These are phyloP conservation scores for Prionchulus punctatus DNA, from an alignment of 2,888 invertebrate genomes.

Conservation along the genomic window DNA sequence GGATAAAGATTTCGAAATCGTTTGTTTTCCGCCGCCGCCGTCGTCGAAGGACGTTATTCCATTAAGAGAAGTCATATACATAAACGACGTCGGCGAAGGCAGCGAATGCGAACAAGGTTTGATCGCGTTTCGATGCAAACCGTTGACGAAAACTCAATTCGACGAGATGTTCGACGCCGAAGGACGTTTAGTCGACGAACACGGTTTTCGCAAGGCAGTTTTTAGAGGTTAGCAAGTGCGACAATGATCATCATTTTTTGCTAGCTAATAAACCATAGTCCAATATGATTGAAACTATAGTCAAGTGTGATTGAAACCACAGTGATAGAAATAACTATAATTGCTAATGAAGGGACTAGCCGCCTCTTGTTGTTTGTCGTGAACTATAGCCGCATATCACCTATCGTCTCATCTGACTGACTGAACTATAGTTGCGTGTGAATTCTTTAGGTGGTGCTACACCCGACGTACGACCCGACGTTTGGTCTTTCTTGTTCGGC, in stretches of 20 bases:
- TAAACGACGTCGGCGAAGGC: neutral
- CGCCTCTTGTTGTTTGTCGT: too few relatives aligned
- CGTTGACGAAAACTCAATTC: slow-evolving; percentile 22
- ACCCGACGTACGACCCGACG: slow-evolving; percentile 24
- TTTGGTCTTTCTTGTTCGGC: slow-evolving; percentile 33
- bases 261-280: neutral
- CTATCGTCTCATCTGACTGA: neutral
- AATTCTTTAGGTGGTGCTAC: slow-evolving; percentile 26
- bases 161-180: slow-evolving; percentile 26
- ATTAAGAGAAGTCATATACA: neutral
- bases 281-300: too few relatives aligned
- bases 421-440: neutral
- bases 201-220: slow-evolving; percentile 26
- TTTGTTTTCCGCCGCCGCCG: neutral
- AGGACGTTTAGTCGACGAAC: slow-evolving; percentile 31
- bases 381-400: too few relatives aligned
- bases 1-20: slow-evolving; percentile 2
- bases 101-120: neutral
- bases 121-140: slow-evolving; percentile 11
- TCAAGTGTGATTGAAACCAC: too few relatives aligned
- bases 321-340: too few relatives aligned
- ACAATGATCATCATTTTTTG: neutral
- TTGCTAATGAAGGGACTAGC: too few relatives aligned
- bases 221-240: slow-evolving; percentile 25
- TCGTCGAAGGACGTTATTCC: neutral